A percentile compares a stretch with the other conserved stretches of the same genome.
Conservation (phyloP, 1,140 invertebrate species). For the Trachymyrmex septentrionalis region DNA sequence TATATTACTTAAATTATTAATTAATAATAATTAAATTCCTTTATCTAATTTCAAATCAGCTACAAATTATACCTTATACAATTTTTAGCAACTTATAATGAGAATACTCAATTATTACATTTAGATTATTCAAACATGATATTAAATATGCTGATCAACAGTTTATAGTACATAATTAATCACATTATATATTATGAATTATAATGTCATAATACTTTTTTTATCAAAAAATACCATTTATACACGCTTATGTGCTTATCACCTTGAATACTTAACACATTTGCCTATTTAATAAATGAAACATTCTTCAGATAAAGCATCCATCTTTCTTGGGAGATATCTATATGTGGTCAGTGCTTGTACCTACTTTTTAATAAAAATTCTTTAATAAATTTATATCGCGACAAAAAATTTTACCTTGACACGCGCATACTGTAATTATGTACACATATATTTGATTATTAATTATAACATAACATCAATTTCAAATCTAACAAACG, state of each 20-base stretch:
- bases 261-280: background rate
- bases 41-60: background rate
- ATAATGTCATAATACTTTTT: background rate
- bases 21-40: background rate
- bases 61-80: background rate
- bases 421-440: background rate
- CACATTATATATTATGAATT: background rate
- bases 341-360: background rate
- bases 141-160: background rate
- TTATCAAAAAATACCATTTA: constrained; percentile 1
- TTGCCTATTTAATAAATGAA: background rate
- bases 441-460: background rate
- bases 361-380: background rate
- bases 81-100: background rate
- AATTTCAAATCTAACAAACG: background rate
- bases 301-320: background rate
- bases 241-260: background rate
- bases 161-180: background rate
- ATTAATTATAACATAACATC: background rate
- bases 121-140: background rate
- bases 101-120: background rate
- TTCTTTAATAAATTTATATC: background rate
- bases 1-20: background rate
- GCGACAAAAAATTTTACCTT: background rate
- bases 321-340: no score